Conservation (phyloP, 2,113 vertebrate species). For the Rhea pennata region DNA sequence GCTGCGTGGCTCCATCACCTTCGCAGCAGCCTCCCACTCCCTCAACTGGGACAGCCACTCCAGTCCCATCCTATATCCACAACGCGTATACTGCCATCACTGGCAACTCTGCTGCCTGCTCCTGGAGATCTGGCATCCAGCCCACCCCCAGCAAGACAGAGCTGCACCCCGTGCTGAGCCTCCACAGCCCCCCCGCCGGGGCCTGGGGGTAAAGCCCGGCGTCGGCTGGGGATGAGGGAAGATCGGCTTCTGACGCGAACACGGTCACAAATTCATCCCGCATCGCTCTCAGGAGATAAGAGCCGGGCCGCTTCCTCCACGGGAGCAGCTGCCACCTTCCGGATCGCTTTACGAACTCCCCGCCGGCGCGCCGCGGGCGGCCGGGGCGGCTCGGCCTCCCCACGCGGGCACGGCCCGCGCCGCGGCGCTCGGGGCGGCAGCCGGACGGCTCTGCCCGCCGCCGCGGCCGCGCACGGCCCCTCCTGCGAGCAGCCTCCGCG, state of each 20-base stretch:
- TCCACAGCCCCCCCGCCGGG: too few species aligned
- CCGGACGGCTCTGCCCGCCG: too few species aligned
- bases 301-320: background rate
- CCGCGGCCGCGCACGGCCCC: too few species aligned
- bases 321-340: background rate
- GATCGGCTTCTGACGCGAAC: background rate
- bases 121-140: background rate
- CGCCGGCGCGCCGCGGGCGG: background rate
- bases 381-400: background rate
- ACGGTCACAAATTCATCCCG: background rate
- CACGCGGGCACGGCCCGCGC: too few species aligned
- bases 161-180: background rate
- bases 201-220: background rate
- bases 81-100: background rate
- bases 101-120: background rate
- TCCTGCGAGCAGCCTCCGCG: too few species aligned
- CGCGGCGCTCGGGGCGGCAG: too few species aligned
- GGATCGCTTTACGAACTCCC: conserved; percentile 15
- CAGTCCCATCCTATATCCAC: background rate
- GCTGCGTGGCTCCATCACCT: background rate
- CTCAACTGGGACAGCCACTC: background rate
- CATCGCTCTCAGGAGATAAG: background rate
- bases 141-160: background rate
- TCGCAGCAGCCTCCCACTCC: background rate
- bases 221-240: background rate